Evolutionary conservation across 2,113 vertebrate species (phyloP), one percentile per base, ranked within the genome.

Genomic region (Python bivittatus): DNA sequence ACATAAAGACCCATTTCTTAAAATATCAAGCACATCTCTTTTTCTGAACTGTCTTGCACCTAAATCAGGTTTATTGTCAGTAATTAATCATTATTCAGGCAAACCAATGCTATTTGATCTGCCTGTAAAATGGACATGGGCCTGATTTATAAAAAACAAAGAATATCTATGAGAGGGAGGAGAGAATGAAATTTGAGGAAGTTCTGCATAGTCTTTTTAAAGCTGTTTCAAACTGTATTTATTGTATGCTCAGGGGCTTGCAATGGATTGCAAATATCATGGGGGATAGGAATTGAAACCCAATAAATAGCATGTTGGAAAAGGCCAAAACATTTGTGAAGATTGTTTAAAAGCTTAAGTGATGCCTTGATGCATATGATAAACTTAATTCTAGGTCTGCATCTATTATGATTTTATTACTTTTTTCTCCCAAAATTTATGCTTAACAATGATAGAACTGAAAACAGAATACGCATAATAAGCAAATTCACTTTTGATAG

Each of bases 401-500:
- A 1, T 93, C 20, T 72, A 1, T 13, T 68, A 48, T 56, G n/a
- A 17, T 93, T 27, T 84, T 53, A 56, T 44, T 13, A 90, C 22
- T 44, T 17, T 72, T 90, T 54, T 54, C 0, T 0, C 6, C 53
- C 0, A 0, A 92, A 88, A 25, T 89, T 84, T 52, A 84, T 15
- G 23, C n/a, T 60, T 61, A 42, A 29, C 4, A 90, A 56, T n/a
- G 11, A 61, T n/a, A 25, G 17, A 58, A 27, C 83, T 91, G 33
- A 88, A 95, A 94, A n/a, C 25, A 72, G 15, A 7, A 83, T 33
- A 79, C 89, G 60, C 84, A 88, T 60, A 94, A 85, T 48, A 29
- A 92, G 52, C 72, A 52, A 0, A 0, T 64, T 94, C 61, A 86
- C 22, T 48, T 42, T 0, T 90, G 17, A 89, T 27, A 93, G 86